Evolutionary conservation across 2,113 vertebrate species (phyloP).

Genomic region (Solenodon paradoxus): DNA sequence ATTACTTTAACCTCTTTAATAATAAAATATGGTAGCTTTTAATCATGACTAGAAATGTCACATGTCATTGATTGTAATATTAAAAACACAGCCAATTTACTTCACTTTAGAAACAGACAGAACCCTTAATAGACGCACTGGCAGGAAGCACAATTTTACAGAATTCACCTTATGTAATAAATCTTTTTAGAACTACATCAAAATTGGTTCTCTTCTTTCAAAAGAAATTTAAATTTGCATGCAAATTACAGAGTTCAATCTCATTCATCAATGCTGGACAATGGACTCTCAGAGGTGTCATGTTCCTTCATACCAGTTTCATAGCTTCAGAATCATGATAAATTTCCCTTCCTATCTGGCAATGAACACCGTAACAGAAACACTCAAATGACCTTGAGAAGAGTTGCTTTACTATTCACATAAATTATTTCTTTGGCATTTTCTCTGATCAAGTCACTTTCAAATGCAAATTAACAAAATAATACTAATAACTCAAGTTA

Average conservation of each 20-base stretch:
- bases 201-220: constrained; percentile 49
- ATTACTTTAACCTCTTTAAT: constrained; percentile 44
- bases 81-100: constrained; percentile 56
- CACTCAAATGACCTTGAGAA: constrained; percentile 14
- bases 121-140: constrained; percentile 30
- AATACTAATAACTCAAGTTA: constrained; percentile 1
- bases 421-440: neutral
- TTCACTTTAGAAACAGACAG: constrained; percentile 65
- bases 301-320: neutral
- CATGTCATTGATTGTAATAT: constrained; percentile 61
- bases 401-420: neutral
- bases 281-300: neutral
- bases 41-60: constrained; percentile 47
- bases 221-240: constrained; percentile 60
- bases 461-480: neutral
- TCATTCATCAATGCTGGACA: constrained; percentile 22
- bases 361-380: neutral
- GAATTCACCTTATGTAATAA: constrained; percentile 57
- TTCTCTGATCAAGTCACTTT: neutral
- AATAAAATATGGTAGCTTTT: constrained; percentile 54
- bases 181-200: constrained; percentile 50
- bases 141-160: constrained; percentile 48
- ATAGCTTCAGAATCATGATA: neutral
- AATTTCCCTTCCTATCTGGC: neutral
- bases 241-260: constrained; percentile 41